Evolutionary conservation across 2,113 vertebrate species (phyloP), one percentile per base, ranked within the genome.

Genomic region (Columbina picui): DNA sequence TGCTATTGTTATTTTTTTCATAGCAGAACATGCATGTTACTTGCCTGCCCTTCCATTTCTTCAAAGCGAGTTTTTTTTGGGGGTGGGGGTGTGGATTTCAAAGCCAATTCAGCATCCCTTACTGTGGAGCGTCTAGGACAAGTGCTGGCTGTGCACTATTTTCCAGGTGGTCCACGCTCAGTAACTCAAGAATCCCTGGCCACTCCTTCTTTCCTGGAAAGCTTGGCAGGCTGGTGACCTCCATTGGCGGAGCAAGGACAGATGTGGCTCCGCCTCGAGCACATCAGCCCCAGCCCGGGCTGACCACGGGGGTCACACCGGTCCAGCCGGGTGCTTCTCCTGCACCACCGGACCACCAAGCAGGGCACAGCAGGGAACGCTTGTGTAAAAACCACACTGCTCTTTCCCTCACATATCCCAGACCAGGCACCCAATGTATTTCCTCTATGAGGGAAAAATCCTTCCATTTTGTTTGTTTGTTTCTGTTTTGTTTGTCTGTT

Each of bases 151-250:
- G 87, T 56, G 14, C 53, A 14, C 78, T 84, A 19, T 84, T 79
- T 79, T 80, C 89, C 89, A 96, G 96, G 95, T 94, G 87, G 93
- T 89, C 95, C 73, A 68, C 0, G 3, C 91, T 89, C 76, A 7
- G 76, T 9, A 90, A 67, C 50, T 65, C 77, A 32, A 93, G 73
- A 32, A 67, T 92, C 61, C 26, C 34, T 22, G 0, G 96, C 94
- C 94, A 94, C 95, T 95, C 96, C 96, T 93, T 94, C 94, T 95
- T 97, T 97, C 96, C 94, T 97, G 91, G 91, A 97, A 97, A 96
- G 87, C 90, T 17, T 91, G 53, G 43, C 77, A 94, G 50, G 53
- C 39, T 78, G 65, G 47, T 91, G 86, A 86, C 92, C 90, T 96
- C 94, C 68, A 34, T 52, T 27, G 3, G 0, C 61, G 59, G 22